phyloP scores from a whole-genome alignment of 1,140 invertebrate genomes.

The Mactra quadrangularis region DNA sequence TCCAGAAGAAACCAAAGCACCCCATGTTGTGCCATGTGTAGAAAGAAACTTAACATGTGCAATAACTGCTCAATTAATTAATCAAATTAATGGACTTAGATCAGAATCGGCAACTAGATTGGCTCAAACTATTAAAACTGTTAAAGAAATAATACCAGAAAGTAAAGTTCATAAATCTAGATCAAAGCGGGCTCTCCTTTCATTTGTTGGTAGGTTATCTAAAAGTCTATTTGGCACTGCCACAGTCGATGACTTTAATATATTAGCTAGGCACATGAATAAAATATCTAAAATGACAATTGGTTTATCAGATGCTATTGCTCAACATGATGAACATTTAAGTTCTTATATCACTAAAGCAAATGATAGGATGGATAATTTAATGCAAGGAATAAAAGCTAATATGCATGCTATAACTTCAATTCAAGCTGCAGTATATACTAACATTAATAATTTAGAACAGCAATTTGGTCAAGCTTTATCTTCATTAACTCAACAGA shows the following conservation, averaged over 20 bases:
- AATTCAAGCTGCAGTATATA: background rate
- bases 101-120: background rate
- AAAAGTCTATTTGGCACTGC: slow-evolving; percentile 62
- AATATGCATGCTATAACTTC: slow-evolving; percentile 19
- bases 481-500: slow-evolving; percentile 23
- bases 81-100: slow-evolving; percentile 18
- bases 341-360: slow-evolving; percentile 18
- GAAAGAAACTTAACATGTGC: background rate
- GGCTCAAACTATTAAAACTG: slow-evolving; percentile 23
- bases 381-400: slow-evolving; percentile 26
- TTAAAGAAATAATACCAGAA: slow-evolving; percentile 33
- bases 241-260: slow-evolving; percentile 53
- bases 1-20: slow-evolving; percentile 12
- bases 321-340: slow-evolving; percentile 40
- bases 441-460: background rate
- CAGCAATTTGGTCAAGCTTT: background rate
- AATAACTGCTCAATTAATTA: slow-evolving; percentile 16
- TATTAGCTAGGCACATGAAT: slow-evolving; percentile 39
- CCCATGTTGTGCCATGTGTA: slow-evolving; percentile 3
- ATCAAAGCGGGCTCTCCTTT: slow-evolving; percentile 48
- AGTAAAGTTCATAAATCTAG: slow-evolving; percentile 14
- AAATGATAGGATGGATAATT: slow-evolving; percentile 40
- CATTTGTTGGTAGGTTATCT: slow-evolving; percentile 61
- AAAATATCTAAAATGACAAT: slow-evolving; percentile 34
- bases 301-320: slow-evolving; percentile 7